Percentiles rank a stretch among this genome's conserved stretches.
Evolutionary conservation across 1,140 invertebrate species (phyloP).

Genomic region (Metaphire vulgaris): DNA sequence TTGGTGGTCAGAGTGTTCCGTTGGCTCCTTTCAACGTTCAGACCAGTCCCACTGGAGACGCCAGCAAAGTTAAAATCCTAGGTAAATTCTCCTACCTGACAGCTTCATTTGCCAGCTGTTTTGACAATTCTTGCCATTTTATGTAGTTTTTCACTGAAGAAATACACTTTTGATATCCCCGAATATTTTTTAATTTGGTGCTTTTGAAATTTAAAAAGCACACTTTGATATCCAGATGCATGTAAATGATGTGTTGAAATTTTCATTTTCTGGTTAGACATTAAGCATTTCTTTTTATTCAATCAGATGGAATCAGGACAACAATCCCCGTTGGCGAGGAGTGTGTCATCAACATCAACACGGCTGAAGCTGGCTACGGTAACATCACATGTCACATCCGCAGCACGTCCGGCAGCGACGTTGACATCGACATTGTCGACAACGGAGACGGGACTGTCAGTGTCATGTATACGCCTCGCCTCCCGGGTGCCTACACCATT

Average conservation of each 20-base stretch:
- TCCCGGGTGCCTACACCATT: constrained; percentile 75
- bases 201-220: no score
- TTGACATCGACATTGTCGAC: constrained; percentile 77
- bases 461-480: constrained; percentile 71
- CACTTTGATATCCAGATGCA: no score
- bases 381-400: constrained; percentile 77
- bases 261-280: no score
- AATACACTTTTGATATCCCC: no score
- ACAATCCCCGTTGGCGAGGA: constrained; percentile 64
- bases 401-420: constrained; percentile 66
- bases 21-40: constrained; percentile 48
- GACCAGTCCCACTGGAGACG: constrained; percentile 49
- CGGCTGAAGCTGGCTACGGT: constrained; percentile 72
- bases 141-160: no score
- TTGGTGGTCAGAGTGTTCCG: constrained; percentile 61
- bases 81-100: no score
- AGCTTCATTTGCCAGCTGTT: no score
- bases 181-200: no score
- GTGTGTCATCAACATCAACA: constrained; percentile 74
- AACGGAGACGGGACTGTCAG: constrained; percentile 75
- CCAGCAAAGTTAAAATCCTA: constrained; percentile 50
- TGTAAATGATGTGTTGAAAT: no score
- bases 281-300: constrained; percentile 1
- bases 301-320: constrained; percentile 30
- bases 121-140: no score